Conservation (phyloP, 2,888 invertebrate genomes). For the Synanthedon formicaeformis region DNA sequence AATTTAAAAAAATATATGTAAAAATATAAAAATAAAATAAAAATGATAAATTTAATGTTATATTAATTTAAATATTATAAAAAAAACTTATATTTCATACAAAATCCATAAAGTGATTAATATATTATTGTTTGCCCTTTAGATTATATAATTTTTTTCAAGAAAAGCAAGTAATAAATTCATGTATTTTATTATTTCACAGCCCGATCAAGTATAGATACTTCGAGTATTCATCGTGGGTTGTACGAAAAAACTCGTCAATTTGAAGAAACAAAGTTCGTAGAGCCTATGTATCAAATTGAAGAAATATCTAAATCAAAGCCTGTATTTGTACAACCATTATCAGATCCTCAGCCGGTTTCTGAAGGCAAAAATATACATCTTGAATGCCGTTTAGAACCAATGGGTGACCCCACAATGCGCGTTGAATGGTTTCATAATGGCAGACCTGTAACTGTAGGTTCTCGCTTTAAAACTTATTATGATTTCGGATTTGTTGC, state of each 20-base stretch:
- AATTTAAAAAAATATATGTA: too few species aligned
- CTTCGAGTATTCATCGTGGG: slow-evolving; percentile 89
- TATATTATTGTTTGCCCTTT: neutral
- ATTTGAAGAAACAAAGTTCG: slow-evolving; percentile 86
- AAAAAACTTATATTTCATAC: neutral
- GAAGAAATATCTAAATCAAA: slow-evolving; percentile 94
- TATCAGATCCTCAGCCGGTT: slow-evolving; percentile 87
- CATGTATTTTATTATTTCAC: slow-evolving; percentile 21
- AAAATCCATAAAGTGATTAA: neutral
- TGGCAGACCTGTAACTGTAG: slow-evolving; percentile 88
- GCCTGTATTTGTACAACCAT: slow-evolving; percentile 92
- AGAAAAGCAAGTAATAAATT: slow-evolving; percentile 1
- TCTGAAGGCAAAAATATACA: slow-evolving; percentile 92
- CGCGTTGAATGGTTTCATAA: slow-evolving; percentile 97
- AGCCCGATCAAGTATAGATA: slow-evolving; percentile 91
- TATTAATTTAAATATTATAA: neutral
- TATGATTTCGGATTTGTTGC: slow-evolving; percentile 98
- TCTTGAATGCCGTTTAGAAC: slow-evolving; percentile 90
- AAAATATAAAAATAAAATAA: too few species aligned
- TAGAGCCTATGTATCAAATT: slow-evolving; percentile 89
- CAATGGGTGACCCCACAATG: slow-evolving; percentile 97
- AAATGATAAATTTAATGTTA: too few species aligned
- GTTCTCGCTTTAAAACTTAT: slow-evolving; percentile 93
- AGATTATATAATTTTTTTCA: neutral
- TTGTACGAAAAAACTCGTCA: slow-evolving; percentile 89